These are phyloP conservation scores for Hexactinellida sp. DNA, from an alignment of 37 sponge, comb jelly and placozoan species.

Conservation along the genomic window DNA sequence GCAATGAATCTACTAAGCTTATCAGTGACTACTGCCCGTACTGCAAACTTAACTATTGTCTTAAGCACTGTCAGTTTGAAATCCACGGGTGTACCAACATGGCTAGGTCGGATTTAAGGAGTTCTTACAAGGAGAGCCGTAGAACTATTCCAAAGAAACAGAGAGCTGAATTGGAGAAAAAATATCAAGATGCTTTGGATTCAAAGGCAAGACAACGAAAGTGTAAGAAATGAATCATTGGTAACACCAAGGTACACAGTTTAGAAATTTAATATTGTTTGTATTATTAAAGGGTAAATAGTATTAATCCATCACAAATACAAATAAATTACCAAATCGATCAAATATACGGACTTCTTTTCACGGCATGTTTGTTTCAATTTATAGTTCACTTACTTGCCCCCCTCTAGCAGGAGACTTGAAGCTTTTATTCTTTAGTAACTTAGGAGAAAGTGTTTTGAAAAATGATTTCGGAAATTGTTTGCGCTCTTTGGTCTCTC, in stretches of 20 bases:
- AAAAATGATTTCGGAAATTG: neutral
- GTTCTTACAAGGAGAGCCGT: neutral
- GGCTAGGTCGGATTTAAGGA: neutral
- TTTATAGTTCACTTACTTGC: conserved; percentile 1
- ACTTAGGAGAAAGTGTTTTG: neutral
- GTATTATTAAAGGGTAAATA: too few species aligned
- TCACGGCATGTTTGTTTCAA: too few species aligned
- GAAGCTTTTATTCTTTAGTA: neutral
- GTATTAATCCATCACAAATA: neutral
- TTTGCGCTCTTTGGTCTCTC: neutral
- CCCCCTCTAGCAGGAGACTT: neutral
- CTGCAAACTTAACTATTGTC: neutral
- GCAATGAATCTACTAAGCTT: neutral
- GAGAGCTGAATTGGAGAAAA: neutral
- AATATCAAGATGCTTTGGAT: neutral
- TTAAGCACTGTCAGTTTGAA: neutral
- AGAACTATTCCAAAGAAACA: neutral
- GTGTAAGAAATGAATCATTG: neutral
- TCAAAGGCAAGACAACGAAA: neutral
- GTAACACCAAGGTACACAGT: neutral
- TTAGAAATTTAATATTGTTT: too few species aligned
- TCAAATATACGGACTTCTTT: neutral
- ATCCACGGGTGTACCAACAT: neutral
- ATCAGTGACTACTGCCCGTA: neutral
- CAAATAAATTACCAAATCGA: neutral